Conservation (phyloP, 2,113 vertebrate genomes). For the Oxygymnocypris stewartii region DNA sequence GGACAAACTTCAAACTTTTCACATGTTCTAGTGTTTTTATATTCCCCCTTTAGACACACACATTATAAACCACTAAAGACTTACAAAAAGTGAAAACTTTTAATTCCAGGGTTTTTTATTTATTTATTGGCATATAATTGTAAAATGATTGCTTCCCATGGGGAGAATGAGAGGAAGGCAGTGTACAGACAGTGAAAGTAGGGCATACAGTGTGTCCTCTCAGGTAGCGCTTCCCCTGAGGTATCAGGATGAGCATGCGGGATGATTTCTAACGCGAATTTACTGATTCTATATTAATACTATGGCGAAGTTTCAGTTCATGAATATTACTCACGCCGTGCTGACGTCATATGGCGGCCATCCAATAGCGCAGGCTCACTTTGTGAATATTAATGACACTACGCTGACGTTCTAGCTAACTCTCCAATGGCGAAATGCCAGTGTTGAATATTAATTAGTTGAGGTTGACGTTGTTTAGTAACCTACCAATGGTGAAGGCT, state of each 20-base stretch:
- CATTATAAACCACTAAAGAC: background rate
- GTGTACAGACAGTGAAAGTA: conserved; percentile 42
- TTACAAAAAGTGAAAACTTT: background rate
- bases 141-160: conserved; percentile 14
- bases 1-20: too few species aligned
- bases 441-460: background rate
- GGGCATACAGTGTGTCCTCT: conserved; percentile 44
- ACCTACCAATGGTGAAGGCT: background rate
- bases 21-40: too few species aligned
- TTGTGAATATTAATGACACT: background rate
- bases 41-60: background rate
- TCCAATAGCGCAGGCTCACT: background rate
- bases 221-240: conserved; percentile 54
- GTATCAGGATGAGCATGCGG: conserved; percentile 53
- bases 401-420: background rate
- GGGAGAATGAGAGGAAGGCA: conserved; percentile 3
- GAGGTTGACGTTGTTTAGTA: background rate
- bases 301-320: background rate
- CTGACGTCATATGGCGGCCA: background rate
- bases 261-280: conserved; percentile 31
- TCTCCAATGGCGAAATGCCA: background rate
- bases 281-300: background rate
- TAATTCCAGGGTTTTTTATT: background rate
- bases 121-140: background rate
- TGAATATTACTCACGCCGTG: background rate